A percentile compares a stretch with the other conserved stretches of the same genome.
phyloP scores from a whole-genome alignment of 2,888 invertebrate species.

The Drosophila meridiana region DNA sequence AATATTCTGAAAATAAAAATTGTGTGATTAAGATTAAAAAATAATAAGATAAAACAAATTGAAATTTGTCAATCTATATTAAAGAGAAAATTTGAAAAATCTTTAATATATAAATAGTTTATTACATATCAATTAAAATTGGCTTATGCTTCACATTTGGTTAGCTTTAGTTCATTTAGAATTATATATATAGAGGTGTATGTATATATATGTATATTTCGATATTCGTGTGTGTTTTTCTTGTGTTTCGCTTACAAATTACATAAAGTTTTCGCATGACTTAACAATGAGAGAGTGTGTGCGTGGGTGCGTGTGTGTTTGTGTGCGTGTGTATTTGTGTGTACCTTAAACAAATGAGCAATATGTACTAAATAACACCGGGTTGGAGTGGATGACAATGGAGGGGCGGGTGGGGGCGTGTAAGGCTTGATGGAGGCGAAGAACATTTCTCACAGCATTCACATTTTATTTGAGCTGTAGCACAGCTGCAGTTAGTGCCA shows the following conservation, averaged over 20 bases:
- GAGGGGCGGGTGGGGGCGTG: slow-evolving; percentile 2
- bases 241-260: slow-evolving; percentile 57
- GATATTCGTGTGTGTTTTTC: slow-evolving; percentile 60
- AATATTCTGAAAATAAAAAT: neutral
- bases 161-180: slow-evolving; percentile 55
- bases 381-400: slow-evolving; percentile 36
- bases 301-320: neutral
- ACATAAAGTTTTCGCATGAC: slow-evolving; percentile 50
- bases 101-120: slow-evolving; percentile 53
- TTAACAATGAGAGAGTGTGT: slow-evolving; percentile 50
- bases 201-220: slow-evolving; percentile 60
- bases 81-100: slow-evolving; percentile 3
- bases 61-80: neutral
- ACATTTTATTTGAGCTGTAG: slow-evolving; percentile 57
- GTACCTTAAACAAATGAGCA: slow-evolving; percentile 50
- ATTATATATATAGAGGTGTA: slow-evolving; percentile 36
- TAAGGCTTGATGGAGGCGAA: neutral
- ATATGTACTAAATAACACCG: slow-evolving; percentile 71
- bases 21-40: no score
- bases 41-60: neutral
- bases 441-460: slow-evolving; percentile 3
- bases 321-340: slow-evolving; percentile 12
- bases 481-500: slow-evolving; percentile 69
- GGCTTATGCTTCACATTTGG: slow-evolving; percentile 59
- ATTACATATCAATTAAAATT: slow-evolving; percentile 51